Evolutionary conservation across 2,113 vertebrate species (phyloP), one percentile per base, ranked within the genome.

Genomic region (Grallaria varia): DNA sequence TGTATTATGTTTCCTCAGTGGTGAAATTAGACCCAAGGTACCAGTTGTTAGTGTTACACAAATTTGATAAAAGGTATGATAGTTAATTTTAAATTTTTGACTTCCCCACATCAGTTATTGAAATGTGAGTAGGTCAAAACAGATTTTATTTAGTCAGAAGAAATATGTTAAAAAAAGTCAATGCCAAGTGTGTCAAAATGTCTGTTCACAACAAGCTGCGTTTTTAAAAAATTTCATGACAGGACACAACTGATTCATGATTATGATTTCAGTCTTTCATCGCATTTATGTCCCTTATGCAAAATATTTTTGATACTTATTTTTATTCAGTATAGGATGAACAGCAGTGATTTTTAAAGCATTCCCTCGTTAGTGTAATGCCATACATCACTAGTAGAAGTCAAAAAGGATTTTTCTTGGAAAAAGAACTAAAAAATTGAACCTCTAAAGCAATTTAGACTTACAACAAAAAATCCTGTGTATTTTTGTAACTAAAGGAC

Each of bases 121-220:
- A 56, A 81, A 50, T 28, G 40, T 58, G 85, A 81, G 24, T 25
- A 84, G 83, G 76, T 92, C 86, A 90, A 71, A 86, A 20, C 45
- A 92, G 85, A 47, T 92, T 89, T 96, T 86, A 77, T 90, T 86
- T 93, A 79, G 80, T 92, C 50, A 84, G 83, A 86, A 92, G 64
- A 79, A 95, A 5, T 74, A 80, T 93, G 85, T 63, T 87, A 19
- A 66, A 88, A 72, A 63, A 67, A 1, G 30, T 52, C 68, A 88
- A 37, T 77, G 68, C 87, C 82, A 71, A 80, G 55, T 40, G 58
- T 92, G 82, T 85, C 31, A 4, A 42, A 75, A 64, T 60, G 60
- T 83, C 79, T 88, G 56, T 90, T 93, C 72, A 59, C 72, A 95
- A n/a, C 31, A 56, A 71, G 53, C 64, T 87, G 56, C 60, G 18